These are phyloP conservation scores for Conus canariensis DNA, from an alignment of 2,888 invertebrate genomes.

Conservation along the genomic window DNA sequence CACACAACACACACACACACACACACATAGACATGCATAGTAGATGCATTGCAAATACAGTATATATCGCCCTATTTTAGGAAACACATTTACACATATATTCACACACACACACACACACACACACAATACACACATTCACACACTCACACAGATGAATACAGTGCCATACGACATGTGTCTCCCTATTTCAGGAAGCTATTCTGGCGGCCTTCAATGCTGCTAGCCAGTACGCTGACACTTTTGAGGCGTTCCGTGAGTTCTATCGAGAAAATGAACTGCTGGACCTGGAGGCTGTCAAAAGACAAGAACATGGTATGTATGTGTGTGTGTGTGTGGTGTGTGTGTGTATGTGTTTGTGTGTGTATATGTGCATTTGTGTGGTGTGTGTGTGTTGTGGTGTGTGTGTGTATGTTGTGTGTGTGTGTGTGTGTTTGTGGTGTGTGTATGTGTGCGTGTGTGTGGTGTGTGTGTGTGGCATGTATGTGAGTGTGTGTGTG, in stretches of 20 bases:
- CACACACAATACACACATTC: neutral
- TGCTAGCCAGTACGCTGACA: constrained; percentile 84
- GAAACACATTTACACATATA: neutral
- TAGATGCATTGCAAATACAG: too few relatives aligned
- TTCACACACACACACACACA: neutral
- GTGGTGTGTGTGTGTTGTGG: constrained; percentile 33
- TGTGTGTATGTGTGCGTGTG: constrained; percentile 31
- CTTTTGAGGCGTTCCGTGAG: constrained; percentile 84
- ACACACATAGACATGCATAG: too few relatives aligned
- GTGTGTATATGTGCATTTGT: neutral
- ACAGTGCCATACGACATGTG: neutral
- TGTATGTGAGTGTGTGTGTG: constrained; percentile 14
- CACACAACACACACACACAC: too few relatives aligned
- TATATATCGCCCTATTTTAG: too few relatives aligned
- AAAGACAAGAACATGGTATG: constrained; percentile 82
- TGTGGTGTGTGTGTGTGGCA: constrained; percentile 31
- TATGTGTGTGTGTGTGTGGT: constrained; percentile 20
- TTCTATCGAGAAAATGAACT: constrained; percentile 87
- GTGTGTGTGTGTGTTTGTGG: constrained; percentile 27
- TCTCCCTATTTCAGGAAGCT: constrained; percentile 67
- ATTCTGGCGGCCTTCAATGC: constrained; percentile 84
- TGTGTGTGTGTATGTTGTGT: constrained; percentile 32
- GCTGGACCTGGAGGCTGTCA: constrained; percentile 84
- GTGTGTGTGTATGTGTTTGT: constrained; percentile 27
- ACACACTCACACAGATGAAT: neutral